Evolutionary conservation across 2,797 vertebrate species (phyloP).

Genomic region (Sarcophilus harrisii): DNA sequence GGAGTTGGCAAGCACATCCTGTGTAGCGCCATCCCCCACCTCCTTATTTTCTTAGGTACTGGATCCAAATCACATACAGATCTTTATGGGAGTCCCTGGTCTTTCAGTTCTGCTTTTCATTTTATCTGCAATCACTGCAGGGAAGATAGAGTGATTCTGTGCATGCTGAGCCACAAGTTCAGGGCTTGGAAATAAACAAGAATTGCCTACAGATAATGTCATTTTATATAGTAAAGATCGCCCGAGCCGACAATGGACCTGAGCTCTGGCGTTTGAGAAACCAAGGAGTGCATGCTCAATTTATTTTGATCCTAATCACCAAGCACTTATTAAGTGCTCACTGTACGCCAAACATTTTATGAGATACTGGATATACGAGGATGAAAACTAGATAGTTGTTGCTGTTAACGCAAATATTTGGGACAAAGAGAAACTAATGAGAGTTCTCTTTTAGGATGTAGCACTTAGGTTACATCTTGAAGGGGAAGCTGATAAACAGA

Average conservation of each 20-base stretch:
- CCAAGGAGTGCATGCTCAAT: not conserved
- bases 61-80: conserved; percentile 23
- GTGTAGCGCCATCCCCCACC: conserved; percentile 54
- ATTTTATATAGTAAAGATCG: conserved; percentile 68
- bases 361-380: not conserved
- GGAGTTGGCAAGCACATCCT: conserved; percentile 53
- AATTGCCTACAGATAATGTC: conserved; percentile 62
- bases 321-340: not conserved
- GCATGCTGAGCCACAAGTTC: conserved; percentile 61
- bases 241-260: conserved; percentile 19
- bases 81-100: conserved; percentile 40
- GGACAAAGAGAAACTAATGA: not conserved
- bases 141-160: conserved; percentile 48
- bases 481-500: not conserved
- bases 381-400: not conserved
- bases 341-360: not conserved
- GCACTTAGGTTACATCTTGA: not conserved
- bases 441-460: not conserved
- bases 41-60: conserved; percentile 32
- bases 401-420: not conserved
- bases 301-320: not conserved
- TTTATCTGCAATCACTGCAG: conserved; percentile 58
- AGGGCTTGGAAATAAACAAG: conserved; percentile 68
- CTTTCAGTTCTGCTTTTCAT: conserved; percentile 71
- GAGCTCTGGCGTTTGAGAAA: not conserved